Base-by-base conservation (phyloP, 2,888 invertebrate species). In the Latrodectus hesperus region DNA sequence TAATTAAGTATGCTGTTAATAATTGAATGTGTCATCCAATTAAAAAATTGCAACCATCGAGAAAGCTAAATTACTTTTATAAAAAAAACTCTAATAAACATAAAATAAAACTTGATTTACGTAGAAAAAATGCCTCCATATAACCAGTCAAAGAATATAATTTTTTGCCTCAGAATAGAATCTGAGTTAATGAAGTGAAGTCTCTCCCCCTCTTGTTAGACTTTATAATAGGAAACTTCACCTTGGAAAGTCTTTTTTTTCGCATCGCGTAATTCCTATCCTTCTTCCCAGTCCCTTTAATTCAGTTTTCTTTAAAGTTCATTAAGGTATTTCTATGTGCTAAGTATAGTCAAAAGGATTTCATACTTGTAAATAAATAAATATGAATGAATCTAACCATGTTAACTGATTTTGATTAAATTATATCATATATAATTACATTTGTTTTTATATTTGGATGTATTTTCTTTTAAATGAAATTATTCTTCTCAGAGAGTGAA, bases 271-370 rank as follows among this genome's bases (percentile, higher is more conserved):
- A 51, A 72, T 72, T 72, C 64, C 12, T 60, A n/a, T 60, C 49
- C 64, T 75, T 49, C 16, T 60, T 38, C 6, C 1, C 6, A 38
- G 38, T 38, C 38, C 64, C 64, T 75, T 75, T 64, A 75, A 75
- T 64, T 75, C 38, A 17, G 17, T 75, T 75, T 73, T 75, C 60
- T 75, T 75, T 75, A 75, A 75, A 75, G 75, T 55, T 75, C 75
- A 75, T 75, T 75, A 75, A 60, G 38, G 64, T 38, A 6, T 38
- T 38, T 38, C 38, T 38, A 1, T 1, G 38, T 3, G 4, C 38
- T 38, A 38, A 38, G 38, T 38, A 4, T 38, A 38, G 38, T 38
- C 38, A 38, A 38, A 38, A 38, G 38, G 6, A 38, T 38, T 38
- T 38, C 38, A 38, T 38, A 38, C 38, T 38, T 38, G 6, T 38